These are phyloP conservation scores for Apodemus sylvaticus DNA, from an alignment of 2,113 vertebrate genomes.

Conservation along the genomic window DNA sequence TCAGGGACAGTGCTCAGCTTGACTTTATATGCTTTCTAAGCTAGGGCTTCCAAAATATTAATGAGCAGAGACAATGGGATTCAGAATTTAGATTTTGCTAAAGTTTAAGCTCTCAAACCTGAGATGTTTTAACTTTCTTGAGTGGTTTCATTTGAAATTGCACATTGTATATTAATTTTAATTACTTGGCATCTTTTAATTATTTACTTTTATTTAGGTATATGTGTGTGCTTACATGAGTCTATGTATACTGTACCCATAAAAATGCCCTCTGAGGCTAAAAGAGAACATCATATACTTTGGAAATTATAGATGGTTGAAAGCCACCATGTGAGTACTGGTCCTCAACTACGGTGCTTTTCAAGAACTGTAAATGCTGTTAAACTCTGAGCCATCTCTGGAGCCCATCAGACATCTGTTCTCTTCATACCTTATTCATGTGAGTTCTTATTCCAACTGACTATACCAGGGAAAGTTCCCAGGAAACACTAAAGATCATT, in stretches of 20 bases:
- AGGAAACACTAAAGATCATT: not conserved
- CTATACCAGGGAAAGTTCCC: not conserved
- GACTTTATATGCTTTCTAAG: not conserved
- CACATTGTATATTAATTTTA: conserved; percentile 9
- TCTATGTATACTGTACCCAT: not conserved
- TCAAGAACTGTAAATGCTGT: no score
- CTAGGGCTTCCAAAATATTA: not conserved
- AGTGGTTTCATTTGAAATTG: not conserved
- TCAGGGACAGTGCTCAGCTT: not conserved
- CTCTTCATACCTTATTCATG: not conserved
- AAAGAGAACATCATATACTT: not conserved
- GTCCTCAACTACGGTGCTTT: no score
- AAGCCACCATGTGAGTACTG: no score
- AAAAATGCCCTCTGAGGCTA: not conserved
- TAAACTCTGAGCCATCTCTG: not conserved
- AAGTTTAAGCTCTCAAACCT: conserved; percentile 49
- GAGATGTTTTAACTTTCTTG: conserved; percentile 14
- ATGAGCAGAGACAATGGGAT: not conserved
- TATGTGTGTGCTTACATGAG: not conserved
- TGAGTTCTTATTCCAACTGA: conserved; percentile 17
- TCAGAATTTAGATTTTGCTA: not conserved
- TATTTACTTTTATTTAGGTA: not conserved
- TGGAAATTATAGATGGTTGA: not conserved
- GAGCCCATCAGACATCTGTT: not conserved
- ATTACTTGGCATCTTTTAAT: not conserved